Conservation (phyloP, 2,888 invertebrate species). For the Rotaria magnacalcarata region DNA sequence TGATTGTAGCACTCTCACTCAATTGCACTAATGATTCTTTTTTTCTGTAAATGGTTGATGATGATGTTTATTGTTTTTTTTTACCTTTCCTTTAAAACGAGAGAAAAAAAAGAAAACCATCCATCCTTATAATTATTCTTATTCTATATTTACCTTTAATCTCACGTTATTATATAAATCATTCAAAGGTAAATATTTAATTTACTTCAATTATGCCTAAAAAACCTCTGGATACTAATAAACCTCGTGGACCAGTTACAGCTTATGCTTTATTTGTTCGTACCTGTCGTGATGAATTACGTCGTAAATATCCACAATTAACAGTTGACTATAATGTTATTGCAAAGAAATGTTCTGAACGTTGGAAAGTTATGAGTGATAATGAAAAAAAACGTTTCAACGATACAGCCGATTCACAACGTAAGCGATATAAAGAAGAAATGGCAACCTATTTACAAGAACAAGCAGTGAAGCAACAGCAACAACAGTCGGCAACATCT, state of each 20-base stretch:
- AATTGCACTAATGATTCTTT: neutral
- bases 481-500: conserved; percentile 12
- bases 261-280: conserved; percentile 23
- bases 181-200: neutral
- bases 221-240: neutral
- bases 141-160: neutral
- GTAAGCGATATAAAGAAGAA: conserved; percentile 31
- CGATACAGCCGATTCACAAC: conserved; percentile 29
- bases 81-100: neutral
- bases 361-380: conserved; percentile 12
- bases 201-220: conserved; percentile 7
- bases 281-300: conserved; percentile 19
- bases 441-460: neutral
- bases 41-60: neutral
- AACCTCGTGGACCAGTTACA: conserved; percentile 30
- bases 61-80: conserved; percentile 20
- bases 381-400: conserved; percentile 21
- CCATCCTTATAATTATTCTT: neutral
- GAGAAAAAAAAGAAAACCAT: neutral
- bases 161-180: neutral
- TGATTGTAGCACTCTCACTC: neutral
- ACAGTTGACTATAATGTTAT: conserved; percentile 27
- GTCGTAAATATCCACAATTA: conserved; percentile 30
- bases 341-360: neutral
- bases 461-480: neutral